Evolutionary conservation across 2,888 invertebrate genomes (phyloP).

Genomic region (Aspidapion aeneum): DNA sequence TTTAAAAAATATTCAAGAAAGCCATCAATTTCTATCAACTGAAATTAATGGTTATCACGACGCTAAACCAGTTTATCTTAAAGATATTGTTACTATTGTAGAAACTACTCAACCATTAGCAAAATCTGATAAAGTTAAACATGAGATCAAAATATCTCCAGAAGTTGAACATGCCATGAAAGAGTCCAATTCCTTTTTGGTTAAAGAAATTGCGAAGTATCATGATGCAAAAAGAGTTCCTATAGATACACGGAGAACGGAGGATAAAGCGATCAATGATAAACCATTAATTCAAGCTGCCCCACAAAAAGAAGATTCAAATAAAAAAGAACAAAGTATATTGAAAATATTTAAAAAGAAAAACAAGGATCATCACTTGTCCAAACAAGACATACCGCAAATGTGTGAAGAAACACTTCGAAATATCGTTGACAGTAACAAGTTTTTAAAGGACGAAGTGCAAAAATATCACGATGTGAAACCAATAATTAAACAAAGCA

Average conservation of each 20-base stretch:
- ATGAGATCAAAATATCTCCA: slow-evolving; percentile 18
- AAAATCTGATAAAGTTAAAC: slow-evolving; percentile 12
- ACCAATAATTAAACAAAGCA: slow-evolving; percentile 4
- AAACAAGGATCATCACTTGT: slow-evolving; percentile 7
- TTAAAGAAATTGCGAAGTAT: slow-evolving; percentile 19
- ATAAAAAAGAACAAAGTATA: slow-evolving; percentile 6
- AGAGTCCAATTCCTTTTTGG: slow-evolving; percentile 19
- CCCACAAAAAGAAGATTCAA: not conserved
- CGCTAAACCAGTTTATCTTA: slow-evolving; percentile 8
- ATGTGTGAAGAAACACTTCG: slow-evolving; percentile 20
- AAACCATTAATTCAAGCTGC: not conserved
- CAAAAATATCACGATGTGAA: slow-evolving; percentile 25
- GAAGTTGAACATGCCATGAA: slow-evolving; percentile 20
- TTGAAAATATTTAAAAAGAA: slow-evolving; percentile 17
- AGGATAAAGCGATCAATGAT: not conserved
- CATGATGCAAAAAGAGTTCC: slow-evolving; percentile 19
- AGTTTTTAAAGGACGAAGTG: slow-evolving; percentile 19
- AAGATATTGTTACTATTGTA: slow-evolving; percentile 7
- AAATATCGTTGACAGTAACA: slow-evolving; percentile 22
- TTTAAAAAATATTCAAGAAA: not conserved
- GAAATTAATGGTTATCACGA: slow-evolving; percentile 9
- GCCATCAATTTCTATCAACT: not conserved
- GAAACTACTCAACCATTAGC: not conserved
- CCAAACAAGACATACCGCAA: slow-evolving; percentile 16
- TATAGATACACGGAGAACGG: not conserved